phyloP scores from a whole-genome alignment of 2,113 vertebrate genomes.

The Narcine bancroftii region DNA sequence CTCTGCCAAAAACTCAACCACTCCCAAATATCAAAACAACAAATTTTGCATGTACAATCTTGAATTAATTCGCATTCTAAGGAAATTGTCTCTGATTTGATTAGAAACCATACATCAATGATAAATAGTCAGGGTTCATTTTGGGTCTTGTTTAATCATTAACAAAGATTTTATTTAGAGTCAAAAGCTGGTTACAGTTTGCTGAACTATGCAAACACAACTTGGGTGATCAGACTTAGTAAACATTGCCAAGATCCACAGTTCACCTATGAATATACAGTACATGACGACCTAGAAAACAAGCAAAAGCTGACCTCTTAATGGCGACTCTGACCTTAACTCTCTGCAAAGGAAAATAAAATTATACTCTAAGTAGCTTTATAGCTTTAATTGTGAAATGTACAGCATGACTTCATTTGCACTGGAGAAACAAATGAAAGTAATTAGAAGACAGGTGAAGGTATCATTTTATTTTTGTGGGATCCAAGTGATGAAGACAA shows the following conservation, averaged over 20 bases:
- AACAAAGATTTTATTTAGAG: conserved; percentile 23
- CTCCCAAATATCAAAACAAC: background rate
- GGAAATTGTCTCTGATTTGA: background rate
- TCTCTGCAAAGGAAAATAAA: background rate
- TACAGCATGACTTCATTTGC: background rate
- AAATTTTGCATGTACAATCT: background rate
- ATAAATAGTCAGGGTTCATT: conserved; percentile 3
- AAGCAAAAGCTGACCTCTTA: background rate
- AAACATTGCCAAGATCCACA: conserved; percentile 18
- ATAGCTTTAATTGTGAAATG: background rate
- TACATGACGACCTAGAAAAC: conserved; percentile 31
- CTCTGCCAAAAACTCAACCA: background rate
- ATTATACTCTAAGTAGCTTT: background rate
- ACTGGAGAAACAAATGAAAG: background rate
- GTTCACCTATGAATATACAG: background rate
- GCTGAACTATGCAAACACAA: background rate
- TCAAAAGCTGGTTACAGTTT: conserved; percentile 18
- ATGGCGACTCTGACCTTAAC: background rate
- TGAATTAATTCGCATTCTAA: background rate
- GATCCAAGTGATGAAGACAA: background rate
- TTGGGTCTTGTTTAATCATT: conserved; percentile 13
- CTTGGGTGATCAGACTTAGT: conserved; percentile 7
- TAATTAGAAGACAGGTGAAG: background rate
- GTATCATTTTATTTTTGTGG: background rate
- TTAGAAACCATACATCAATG: background rate